Base-by-base conservation (phyloP, 2,888 invertebrate species). In the Apodemia zela region DNA sequence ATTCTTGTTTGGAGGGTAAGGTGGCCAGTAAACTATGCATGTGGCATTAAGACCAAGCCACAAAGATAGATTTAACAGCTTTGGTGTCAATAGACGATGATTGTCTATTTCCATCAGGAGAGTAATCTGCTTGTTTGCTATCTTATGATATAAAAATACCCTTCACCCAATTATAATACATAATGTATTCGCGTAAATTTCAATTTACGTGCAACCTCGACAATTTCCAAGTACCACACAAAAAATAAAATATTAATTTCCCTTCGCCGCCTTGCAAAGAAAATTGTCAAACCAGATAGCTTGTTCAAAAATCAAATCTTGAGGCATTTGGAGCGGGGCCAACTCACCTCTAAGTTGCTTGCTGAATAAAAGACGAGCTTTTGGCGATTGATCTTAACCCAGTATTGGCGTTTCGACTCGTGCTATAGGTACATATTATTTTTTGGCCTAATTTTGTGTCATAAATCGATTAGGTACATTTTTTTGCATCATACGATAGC, bases 261-360 rank as follows among this genome's bases (percentile, higher is more conserved):
- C 17, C 47, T 63, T 21, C 35, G 49, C 47, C 62, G 57, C 54
- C 54, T 45, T 57, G 35, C 49, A 63, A 63, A 63, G 63, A 60
- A 62, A 63, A 62, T 67, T 62, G 65, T 67, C 65, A 67, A 67
- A 67, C 65, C 67, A 63, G 63, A 65, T 64, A 61, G 64, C 54
- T 61, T 49, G 63, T 63, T 58, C 45, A 38, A 61, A 65, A 67
- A 67, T 67, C 63, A 65, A 65, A 67, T 67, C 63, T 65, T 63
- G 61, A 60, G 62, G 65, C 29, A 47, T 42, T 63, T 67, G 67
- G 67, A 62, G 7, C 47, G 11, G 57, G 3, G 67, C 67, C 67
- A 67, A 57, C 63, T 65, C 63, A 67, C 67, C 65, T 67, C 63
- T 61, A 60, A 63, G 60, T 62, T 61, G 63, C 58, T 61, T 58